Evolutionary conservation across 2,797 vertebrate genomes (phyloP).

Genomic region (Sebastes minor): DNA sequence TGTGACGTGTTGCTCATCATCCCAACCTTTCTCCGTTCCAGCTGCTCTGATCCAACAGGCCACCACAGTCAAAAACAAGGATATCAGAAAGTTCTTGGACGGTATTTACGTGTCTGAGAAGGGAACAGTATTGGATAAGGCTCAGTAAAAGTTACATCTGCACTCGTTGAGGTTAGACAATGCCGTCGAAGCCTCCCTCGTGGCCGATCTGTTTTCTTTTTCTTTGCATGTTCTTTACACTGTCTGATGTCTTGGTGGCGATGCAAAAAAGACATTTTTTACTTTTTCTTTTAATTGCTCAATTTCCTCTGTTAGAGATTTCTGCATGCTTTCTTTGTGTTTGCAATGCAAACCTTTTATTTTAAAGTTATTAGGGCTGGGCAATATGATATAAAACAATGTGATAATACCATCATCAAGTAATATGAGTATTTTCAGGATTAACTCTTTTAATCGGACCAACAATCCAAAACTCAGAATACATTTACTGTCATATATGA

Average conservation of each 20-base stretch:
- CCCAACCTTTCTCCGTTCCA: slow-evolving; percentile 75
- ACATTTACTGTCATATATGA: not conserved
- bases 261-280: not conserved
- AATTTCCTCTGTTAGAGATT: not conserved
- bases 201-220: not conserved
- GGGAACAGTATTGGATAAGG: slow-evolving; percentile 89
- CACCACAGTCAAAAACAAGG: slow-evolving; percentile 99
- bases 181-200: not conserved
- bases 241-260: not conserved
- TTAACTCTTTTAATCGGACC: not conserved
- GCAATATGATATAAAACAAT: not conserved
- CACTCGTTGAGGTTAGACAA: slow-evolving; percentile 77
- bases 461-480: not conserved
- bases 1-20: slow-evolving; percentile 51
- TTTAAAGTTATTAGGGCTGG: not conserved
- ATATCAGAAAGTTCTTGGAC: slow-evolving; percentile 99
- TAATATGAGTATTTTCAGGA: not conserved
- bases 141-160: slow-evolving; percentile 81
- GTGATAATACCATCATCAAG: not conserved
- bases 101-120: slow-evolving; percentile 99
- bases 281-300: not conserved
- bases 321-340: not conserved
- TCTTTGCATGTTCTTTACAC: not conserved
- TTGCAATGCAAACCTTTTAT: not conserved
- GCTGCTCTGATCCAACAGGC: slow-evolving; percentile 99